phyloP scores from a whole-genome alignment of 2,888 invertebrate genomes.

The Junonia oenone region DNA sequence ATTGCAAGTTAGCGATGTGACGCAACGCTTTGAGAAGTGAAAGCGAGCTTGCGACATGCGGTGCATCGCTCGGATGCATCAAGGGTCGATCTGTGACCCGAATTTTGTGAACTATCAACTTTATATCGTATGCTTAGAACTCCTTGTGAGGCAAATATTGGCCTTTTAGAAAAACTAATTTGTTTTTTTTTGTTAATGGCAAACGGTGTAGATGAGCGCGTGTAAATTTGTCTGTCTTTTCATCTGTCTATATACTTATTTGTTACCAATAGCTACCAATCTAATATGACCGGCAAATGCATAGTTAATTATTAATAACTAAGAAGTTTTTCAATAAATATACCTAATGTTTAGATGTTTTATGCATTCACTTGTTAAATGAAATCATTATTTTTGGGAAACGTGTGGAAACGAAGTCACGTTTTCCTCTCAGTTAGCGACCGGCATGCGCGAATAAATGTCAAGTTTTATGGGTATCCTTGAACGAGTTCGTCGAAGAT shows the following conservation, averaged over 20 bases:
- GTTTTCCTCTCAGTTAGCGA: constrained; percentile 15
- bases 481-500: constrained; percentile 3
- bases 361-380: neutral
- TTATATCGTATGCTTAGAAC: constrained; percentile 13
- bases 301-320: too few species aligned
- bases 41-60: constrained; percentile 67
- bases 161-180: neutral
- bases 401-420: constrained; percentile 12
- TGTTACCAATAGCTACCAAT: too few species aligned
- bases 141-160: constrained; percentile 5
- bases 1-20: constrained; percentile 38
- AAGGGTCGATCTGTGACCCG: constrained; percentile 43
- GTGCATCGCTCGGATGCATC: constrained; percentile 68
- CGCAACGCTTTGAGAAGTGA: constrained; percentile 60
- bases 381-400: neutral
- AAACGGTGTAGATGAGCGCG: too few species aligned
- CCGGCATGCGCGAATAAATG: constrained; percentile 21
- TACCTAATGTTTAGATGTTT: neutral
- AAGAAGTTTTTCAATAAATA: too few species aligned
- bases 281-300: too few species aligned
- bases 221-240: too few species aligned
- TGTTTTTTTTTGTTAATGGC: neutral
- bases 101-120: constrained; percentile 29
- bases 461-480: constrained; percentile 15
- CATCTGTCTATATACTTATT: too few species aligned